Evolutionary conservation across 2,113 vertebrate species (phyloP).

Genomic region (Lasiurus borealis): DNA sequence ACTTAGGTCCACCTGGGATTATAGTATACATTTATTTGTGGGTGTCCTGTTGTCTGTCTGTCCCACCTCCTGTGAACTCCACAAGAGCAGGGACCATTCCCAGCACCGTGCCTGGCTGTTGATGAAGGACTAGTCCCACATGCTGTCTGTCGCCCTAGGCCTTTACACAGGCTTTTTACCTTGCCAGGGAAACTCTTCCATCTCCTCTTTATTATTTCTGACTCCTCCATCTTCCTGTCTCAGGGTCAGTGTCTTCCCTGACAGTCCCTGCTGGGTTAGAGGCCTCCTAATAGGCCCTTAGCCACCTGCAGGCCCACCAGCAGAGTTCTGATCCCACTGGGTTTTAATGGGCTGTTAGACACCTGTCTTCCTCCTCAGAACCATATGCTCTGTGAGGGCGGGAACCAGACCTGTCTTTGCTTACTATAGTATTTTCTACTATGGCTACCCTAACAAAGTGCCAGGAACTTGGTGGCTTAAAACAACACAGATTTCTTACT

Average conservation of each 20-base stretch:
- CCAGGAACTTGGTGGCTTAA: background rate
- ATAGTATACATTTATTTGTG: background rate
- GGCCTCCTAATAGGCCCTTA: background rate
- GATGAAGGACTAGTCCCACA: background rate
- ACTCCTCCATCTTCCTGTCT: background rate
- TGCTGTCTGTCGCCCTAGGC: background rate
- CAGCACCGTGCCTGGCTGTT: background rate
- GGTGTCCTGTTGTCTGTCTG: background rate
- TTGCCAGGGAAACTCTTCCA: background rate
- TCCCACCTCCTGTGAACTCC: background rate
- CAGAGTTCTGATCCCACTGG: background rate
- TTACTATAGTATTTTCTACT: background rate
- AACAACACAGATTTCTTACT: background rate
- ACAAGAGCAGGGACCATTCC: background rate
- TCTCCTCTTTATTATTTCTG: background rate
- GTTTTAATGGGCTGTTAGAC: background rate
- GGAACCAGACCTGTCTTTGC: background rate
- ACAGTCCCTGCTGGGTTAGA: background rate
- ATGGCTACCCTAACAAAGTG: background rate
- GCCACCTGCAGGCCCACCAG: background rate
- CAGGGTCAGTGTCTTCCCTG: background rate
- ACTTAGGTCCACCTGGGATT: background rate
- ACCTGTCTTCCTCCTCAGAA: background rate
- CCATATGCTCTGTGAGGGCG: background rate
- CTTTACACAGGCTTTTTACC: background rate